Evolutionary conservation across 2,888 invertebrate species (phyloP).

Genomic region (Biston stratarius): DNA sequence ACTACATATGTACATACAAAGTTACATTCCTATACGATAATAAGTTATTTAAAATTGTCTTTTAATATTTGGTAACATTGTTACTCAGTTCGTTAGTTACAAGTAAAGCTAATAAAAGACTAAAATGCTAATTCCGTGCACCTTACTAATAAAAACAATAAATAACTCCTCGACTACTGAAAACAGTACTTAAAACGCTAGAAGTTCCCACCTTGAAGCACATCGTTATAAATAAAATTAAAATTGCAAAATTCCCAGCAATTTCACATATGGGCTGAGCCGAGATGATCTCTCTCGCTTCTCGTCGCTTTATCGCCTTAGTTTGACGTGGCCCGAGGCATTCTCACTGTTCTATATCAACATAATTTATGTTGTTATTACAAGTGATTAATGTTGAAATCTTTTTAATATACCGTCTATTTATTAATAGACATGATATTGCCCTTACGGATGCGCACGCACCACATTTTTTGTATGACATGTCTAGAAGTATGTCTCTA

Average conservation of each 20-base stretch:
- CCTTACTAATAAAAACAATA: no score
- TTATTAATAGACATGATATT: constrained; percentile 44
- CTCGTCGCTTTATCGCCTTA: constrained; percentile 71
- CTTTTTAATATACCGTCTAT: constrained; percentile 57
- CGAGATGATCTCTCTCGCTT: constrained; percentile 76
- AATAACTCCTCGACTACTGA: no score
- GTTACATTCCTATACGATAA: no score
- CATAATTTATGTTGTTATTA: constrained; percentile 81
- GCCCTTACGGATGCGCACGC: constrained; percentile 19
- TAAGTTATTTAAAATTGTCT: no score
- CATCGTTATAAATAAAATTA: constrained; percentile 84
- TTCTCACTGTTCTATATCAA: constrained; percentile 76
- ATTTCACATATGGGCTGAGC: constrained; percentile 83
- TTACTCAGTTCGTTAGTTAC: no score
- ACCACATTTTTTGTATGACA: constrained; percentile 12
- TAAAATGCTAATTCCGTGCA: no score
- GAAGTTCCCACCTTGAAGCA: constrained; percentile 50
- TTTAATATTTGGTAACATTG: no score
- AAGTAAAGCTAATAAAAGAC: no score
- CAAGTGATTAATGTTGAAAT: constrained; percentile 80
- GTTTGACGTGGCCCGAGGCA: constrained; percentile 74
- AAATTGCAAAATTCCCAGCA: constrained; percentile 85
- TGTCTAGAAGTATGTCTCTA: not conserved
- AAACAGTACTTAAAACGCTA: constrained; percentile 35
- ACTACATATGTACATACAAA: no score